Conservation (phyloP, 1,140 invertebrate genomes). For the Sinonovacula constricta region DNA sequence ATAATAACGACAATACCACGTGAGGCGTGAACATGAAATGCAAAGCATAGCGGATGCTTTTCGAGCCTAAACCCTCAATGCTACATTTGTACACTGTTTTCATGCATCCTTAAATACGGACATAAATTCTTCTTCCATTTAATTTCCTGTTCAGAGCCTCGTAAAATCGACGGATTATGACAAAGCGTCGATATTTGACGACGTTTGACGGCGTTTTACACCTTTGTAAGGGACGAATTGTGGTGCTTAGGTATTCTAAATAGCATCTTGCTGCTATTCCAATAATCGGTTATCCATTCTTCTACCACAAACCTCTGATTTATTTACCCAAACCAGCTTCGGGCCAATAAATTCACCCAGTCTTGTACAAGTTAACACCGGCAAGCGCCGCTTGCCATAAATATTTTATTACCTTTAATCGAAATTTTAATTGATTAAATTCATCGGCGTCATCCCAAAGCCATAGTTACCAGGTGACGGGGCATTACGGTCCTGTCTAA, state of each 20-base stretch:
- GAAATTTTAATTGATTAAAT: background rate
- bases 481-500: too few species aligned
- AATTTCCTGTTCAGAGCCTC: slow-evolving; percentile 46
- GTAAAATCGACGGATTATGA: slow-evolving; percentile 25
- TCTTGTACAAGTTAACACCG: background rate
- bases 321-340: background rate
- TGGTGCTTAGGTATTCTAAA: slow-evolving; percentile 36
- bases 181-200: slow-evolving; percentile 8
- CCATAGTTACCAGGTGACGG: too few species aligned
- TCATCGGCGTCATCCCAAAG: too few species aligned
- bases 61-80: slow-evolving; percentile 8
- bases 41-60: slow-evolving; percentile 16
- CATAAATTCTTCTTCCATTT: slow-evolving; percentile 46
- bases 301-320: slow-evolving; percentile 17
- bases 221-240: slow-evolving; percentile 3
- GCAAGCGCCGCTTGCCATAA: background rate
- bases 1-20: slow-evolving; percentile 8
- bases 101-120: slow-evolving; percentile 36
- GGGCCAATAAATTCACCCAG: background rate
- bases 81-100: slow-evolving; percentile 41
- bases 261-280: background rate
- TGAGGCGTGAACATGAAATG: slow-evolving; percentile 28
- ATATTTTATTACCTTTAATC: background rate
- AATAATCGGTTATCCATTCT: slow-evolving; percentile 22
- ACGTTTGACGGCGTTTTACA: background rate